Conservation (phyloP, 53 echinoderm and acorn worm species). For the Crossaster papposus region DNA sequence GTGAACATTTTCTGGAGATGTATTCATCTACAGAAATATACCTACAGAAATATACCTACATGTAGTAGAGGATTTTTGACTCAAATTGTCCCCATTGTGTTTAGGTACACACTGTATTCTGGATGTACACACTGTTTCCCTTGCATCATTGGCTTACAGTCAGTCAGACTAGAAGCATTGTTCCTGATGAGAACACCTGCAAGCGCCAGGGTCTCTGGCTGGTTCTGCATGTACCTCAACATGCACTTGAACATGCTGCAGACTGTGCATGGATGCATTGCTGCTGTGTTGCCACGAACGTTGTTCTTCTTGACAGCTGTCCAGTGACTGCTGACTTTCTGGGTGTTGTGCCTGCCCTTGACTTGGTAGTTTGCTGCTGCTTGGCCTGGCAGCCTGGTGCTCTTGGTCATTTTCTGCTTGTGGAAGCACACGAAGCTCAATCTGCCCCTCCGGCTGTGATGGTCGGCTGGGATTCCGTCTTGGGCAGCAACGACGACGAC, state of each 20-base stretch:
- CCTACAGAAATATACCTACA: no score
- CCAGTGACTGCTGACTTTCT: background rate
- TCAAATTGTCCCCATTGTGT: no score
- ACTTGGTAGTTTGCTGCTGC: no score
- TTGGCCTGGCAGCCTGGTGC: no score
- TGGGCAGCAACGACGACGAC: no score
- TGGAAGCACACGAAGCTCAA: background rate
- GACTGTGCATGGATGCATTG: no score
- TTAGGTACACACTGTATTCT: no score
- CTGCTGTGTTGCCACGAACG: background rate
- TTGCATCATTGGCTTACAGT: background rate
- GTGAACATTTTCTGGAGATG: no score
- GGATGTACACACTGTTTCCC: background rate
- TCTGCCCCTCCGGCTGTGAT: background rate
- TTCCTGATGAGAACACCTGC: background rate
- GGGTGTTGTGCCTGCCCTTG: no score
- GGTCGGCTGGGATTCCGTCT: background rate
- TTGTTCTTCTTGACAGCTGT: background rate
- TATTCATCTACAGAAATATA: no score
- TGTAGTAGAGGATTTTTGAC: no score
- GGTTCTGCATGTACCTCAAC: no score
- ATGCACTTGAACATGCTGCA: background rate
- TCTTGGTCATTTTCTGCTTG: background rate
- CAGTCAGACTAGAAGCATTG: background rate
- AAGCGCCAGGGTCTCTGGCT: background rate